These are phyloP conservation scores for Euborellia annulipes DNA, from an alignment of 1,140 invertebrate genomes.

Conservation along the genomic window DNA sequence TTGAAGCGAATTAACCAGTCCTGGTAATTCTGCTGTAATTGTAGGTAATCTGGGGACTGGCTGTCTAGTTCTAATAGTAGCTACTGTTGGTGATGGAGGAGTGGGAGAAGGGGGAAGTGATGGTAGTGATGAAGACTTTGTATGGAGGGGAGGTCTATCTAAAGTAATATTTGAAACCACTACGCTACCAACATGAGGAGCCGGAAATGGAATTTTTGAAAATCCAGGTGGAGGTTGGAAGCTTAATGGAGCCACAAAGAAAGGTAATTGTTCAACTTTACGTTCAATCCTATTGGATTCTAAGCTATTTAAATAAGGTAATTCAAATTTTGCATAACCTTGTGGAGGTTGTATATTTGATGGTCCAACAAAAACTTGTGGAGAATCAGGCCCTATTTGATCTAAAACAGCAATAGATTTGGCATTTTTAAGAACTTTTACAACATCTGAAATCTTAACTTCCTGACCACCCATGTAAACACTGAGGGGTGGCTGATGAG, in stretches of 20 bases:
- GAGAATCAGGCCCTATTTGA: conserved; percentile 41
- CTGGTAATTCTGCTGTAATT: conserved; percentile 36
- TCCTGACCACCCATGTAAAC: conserved; percentile 48
- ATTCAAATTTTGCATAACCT: conserved; percentile 60
- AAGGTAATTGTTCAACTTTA: conserved; percentile 54
- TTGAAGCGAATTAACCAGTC: conserved; percentile 39
- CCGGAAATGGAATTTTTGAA: conserved; percentile 65
- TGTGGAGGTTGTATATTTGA: conserved; percentile 48
- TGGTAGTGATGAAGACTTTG: not conserved
- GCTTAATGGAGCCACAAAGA: conserved; percentile 68
- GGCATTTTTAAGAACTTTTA: conserved; percentile 46
- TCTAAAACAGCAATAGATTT: conserved; percentile 61
- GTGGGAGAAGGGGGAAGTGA: conserved; percentile 6
- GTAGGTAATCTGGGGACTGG: conserved; percentile 31
- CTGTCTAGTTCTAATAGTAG: conserved; percentile 10
- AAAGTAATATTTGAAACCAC: conserved; percentile 34
- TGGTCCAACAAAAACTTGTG: conserved; percentile 64
- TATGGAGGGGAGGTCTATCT: conserved; percentile 3
- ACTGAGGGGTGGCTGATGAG: conserved; percentile 64
- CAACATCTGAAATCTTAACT: conserved; percentile 46
- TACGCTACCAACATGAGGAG: conserved; percentile 69
- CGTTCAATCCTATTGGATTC: conserved; percentile 50
- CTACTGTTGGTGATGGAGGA: conserved; percentile 13
- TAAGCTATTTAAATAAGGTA: conserved; percentile 61
- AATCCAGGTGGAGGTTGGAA: conserved; percentile 64